Conservation (phyloP, 2,113 vertebrate species). For the Mirza zaza region DNA sequence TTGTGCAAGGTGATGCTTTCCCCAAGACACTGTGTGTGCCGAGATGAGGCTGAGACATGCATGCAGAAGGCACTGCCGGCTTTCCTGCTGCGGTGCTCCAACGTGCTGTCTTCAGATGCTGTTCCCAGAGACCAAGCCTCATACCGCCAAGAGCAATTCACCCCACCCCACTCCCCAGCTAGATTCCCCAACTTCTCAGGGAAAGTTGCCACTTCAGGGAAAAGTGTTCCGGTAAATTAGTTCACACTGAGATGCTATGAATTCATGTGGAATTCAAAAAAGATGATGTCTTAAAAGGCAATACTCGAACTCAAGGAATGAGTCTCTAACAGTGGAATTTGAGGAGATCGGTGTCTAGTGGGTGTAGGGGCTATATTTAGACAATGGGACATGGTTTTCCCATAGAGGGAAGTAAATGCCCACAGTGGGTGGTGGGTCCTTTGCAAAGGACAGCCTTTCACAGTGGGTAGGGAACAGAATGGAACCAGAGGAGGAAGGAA, state of each 20-base stretch:
- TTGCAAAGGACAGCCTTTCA: not conserved
- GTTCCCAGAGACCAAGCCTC: not conserved
- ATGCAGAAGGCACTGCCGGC: not conserved
- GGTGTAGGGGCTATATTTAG: not conserved
- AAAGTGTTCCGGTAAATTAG: not conserved
- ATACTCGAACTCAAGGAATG: not conserved
- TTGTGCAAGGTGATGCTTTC: not conserved
- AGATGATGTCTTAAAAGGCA: not conserved
- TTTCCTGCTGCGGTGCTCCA: rapidly evolving
- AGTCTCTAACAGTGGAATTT: not conserved
- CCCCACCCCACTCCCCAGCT: not conserved
- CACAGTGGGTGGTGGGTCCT: not conserved
- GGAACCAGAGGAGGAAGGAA: not conserved
- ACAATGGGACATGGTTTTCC: not conserved
- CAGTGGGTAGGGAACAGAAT: not conserved
- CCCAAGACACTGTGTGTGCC: not conserved
- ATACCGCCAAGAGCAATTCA: not conserved
- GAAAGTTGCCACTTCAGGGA: not conserved
- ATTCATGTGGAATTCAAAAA: not conserved
- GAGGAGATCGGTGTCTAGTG: not conserved
- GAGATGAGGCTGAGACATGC: not conserved
- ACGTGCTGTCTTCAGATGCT: not conserved
- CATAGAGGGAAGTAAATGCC: not conserved
- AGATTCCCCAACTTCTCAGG: not conserved
- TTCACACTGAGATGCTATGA: not conserved